A percentile compares a stretch with the other conserved stretches of the same genome.
Conservation (phyloP, 1,140 invertebrate genomes). For the Neoseiulus cucumeris region DNA sequence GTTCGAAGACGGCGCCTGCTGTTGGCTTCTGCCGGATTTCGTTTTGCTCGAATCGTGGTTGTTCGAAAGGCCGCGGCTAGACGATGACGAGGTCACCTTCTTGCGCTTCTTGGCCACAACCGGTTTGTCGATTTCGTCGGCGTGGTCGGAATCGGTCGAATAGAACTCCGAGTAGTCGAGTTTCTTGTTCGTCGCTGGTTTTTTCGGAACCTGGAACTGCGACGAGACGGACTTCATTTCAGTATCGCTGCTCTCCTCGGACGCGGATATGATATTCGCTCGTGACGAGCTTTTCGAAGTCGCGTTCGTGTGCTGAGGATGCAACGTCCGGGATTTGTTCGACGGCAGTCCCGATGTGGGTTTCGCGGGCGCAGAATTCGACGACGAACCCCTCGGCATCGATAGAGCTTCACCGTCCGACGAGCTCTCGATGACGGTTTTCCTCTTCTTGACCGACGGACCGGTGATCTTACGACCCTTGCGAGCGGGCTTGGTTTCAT, state of each 20-base stretch:
- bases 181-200: neutral
- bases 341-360: neutral
- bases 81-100: neutral
- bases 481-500: neutral
- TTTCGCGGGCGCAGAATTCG: neutral
- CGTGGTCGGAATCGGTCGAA: neutral
- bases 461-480: conserved; percentile 14
- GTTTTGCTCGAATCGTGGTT: too few relatives aligned
- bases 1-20: too few relatives aligned
- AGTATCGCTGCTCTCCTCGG: neutral
- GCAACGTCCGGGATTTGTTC: neutral
- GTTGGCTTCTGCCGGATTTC: too few relatives aligned
- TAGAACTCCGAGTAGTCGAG: neutral
- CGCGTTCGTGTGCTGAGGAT: neutral
- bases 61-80: too few relatives aligned
- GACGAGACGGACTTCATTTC: neutral
- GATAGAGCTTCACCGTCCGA: conserved; percentile 11
- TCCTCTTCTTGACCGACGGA: conserved; percentile 19
- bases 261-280: neutral
- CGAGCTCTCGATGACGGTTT: conserved; percentile 19
- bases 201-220: neutral
- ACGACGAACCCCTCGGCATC: neutral
- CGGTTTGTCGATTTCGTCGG: neutral
- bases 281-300: neutral
- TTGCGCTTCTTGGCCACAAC: neutral